Evolutionary conservation across 53 echinoderm and acorn worm species (phyloP), one percentile per base, ranked within the genome.

Genomic region (Arbacia lixula): DNA sequence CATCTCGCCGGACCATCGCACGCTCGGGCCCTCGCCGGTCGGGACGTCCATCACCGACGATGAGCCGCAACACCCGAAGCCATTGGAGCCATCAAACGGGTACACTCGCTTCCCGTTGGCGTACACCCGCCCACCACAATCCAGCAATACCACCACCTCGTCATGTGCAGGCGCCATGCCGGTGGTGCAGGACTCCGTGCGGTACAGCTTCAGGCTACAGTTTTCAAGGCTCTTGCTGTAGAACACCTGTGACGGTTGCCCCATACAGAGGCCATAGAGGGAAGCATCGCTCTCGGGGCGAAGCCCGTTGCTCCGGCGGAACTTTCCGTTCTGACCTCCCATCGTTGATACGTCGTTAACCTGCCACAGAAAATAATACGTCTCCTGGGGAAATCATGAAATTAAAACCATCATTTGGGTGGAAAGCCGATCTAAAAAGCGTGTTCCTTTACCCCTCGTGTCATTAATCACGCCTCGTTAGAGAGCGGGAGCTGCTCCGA

Each of bases 41-140:
- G 78, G 88, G 56, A 90, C 78, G 31, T 90, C 90, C 11, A 87
- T 57, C 22, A 72, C 82, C 12, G 86, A 84, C 9, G 89, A 66
- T 9, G 84, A 71, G 32, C 46, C 49, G 31, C 64, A 63, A 16
- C 82, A 62, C 12, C 62, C 42, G 12, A 58, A 68, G 1, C 60
- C 68, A 2, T 53, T 43, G 10, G 65, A 60, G 31, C 72, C 72
- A 35, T 96, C 96, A 58, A 96, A 96, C 0, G 96, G 96, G 71
- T 93, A 96, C 33, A 96, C 96, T 30, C 91, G 85, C 34, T 92
- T 91, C 2, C 96, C 96, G 66, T 96, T 96, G 22, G 96, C 93
- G 42, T 96, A 96, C 36, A 96, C 96, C 52, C 93, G 84, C 0
- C 96, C 96, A 2, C 96, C 96, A 77, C 96, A 96, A 64, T 96